Evolutionary conservation across 2,888 invertebrate genomes (phyloP), one percentile per base, ranked within the genome.

Genomic region (Ernsta delagoae): DNA sequence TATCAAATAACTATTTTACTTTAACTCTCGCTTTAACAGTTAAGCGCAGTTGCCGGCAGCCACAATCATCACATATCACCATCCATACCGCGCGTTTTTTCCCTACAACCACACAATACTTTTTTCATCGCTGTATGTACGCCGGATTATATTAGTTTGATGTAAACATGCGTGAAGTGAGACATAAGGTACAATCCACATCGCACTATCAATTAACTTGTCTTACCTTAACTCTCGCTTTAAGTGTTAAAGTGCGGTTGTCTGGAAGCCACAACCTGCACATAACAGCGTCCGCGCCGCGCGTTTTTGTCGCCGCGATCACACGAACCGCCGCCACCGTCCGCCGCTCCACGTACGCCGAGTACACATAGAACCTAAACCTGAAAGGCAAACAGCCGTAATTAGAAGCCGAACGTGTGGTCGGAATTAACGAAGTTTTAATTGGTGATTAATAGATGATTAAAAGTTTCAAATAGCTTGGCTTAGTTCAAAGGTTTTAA

Each of bases 311-410:
- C 8, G 98, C 98, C 9, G 97, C 98, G 75, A 98, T 96, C 70
- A 98, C 94, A 57, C 98, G 95, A 61, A 98, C 95, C 7, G 95
- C 93, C 60, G 96, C 94, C 73, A 95, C 90, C 68, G 94, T 95
- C 75, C 97, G 95, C 62, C 96, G 94, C 89, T 98, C 98, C 83
- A 96, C 97, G 84, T 96, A 98, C 62, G 98, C 98, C 8, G 98
- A 98, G 84, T 97, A 98, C 64, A 98, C 98, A 92, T 96, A 98
- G 92, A 98, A 98, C 86, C 97, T 97, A 86, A 96, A 97, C 85
- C 97, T 96, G 92, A 34, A 93, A 93, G 70, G 71, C 75, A 59
- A 65, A 65, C 61, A 67, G 70, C 70, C 72, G 67, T 67, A 61
- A 67, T 67, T 67, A 67, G 56, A n/a, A 45, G 60, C 50, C n/a